Percentiles rank a stretch among this genome's conserved stretches.
Conservation (phyloP, 2,113 vertebrate species). For the Coptodon bakossiorum region DNA sequence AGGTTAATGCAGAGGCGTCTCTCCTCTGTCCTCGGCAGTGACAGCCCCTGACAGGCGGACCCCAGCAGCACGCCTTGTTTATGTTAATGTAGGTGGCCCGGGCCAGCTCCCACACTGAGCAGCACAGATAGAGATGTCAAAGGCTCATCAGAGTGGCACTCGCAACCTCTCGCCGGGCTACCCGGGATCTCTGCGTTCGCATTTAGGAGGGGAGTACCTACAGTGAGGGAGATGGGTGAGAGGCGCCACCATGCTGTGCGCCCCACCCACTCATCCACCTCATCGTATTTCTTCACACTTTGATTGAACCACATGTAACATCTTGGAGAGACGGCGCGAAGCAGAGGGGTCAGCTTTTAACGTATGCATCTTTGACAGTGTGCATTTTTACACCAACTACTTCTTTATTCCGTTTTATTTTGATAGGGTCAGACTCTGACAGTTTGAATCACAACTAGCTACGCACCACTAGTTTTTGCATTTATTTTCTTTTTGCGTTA, state of each 20-base stretch:
- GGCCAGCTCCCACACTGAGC: constrained; percentile 51
- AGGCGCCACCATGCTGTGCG: background rate
- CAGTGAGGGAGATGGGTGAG: background rate
- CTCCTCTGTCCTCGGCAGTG: constrained; percentile 55
- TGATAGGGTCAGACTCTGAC: background rate
- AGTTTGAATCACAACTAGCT: background rate
- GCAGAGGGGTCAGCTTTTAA: background rate
- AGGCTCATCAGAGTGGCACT: constrained; percentile 33
- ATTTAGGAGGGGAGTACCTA: background rate
- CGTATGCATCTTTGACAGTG: background rate
- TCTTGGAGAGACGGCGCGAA: background rate
- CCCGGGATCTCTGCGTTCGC: background rate
- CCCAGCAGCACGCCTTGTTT: constrained; percentile 58
- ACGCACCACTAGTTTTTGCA: background rate
- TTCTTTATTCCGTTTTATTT: background rate
- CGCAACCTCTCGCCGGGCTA: constrained; percentile 1
- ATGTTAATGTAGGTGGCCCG: constrained; percentile 56
- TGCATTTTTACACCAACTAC: background rate
- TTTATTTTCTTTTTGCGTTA: background rate
- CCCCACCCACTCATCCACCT: background rate
- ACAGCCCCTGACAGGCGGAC: constrained; percentile 61
- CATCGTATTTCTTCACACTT: constrained; percentile 3
- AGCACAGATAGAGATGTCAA: constrained; percentile 52
- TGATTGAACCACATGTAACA: background rate
- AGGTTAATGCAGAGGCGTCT: constrained; percentile 64